Evolutionary conservation across 1,140 invertebrate genomes (phyloP), one percentile per base, ranked within the genome.

Genomic region (Drosophila pseudoobscura): DNA sequence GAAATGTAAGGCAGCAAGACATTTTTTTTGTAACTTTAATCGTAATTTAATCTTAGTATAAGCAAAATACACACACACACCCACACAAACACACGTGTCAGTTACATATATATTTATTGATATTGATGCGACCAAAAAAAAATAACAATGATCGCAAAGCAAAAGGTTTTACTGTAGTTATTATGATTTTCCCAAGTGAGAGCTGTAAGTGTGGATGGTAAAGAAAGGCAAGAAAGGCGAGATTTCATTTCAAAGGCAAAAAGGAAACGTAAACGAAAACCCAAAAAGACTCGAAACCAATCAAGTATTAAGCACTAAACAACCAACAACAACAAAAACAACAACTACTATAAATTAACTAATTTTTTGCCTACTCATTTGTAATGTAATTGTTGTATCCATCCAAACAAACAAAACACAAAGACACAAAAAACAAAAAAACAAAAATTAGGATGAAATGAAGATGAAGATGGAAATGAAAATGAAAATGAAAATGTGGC

Each of bases 211-310:
- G 35, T 39, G 35, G 35, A 13, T 39, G 35, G 35, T 3, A 39
- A 39, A 13, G 35, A 13, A 39, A 39, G 35, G 35, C 35, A 35
- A 29, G 20, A 20, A 20, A 39, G 3, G 76, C 71, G 71, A 77
- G 75, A 71, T 75, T 74, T 77, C 79, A 87, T 88, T 77, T 50
- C 59, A 85, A 78, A 72, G 62, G 55, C 70, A 74, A 72, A 56
- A 55, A 58, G 39, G 20, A 77, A 72, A 52, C 6, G 57, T 56
- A 62, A 61, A 76, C 51, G 31, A 68, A 74, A 69, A 71, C 79
- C 65, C 65, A 89, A 84, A 78, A 90, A 90, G 89, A 90, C 89
- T 90, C 89, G 85, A 90, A 90, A 90, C 89, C 89, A 90, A 83
- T 83, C 84, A 90, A 90, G 89, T 90, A 90, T 90, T 90, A 90